phyloP scores from a whole-genome alignment of 1,140 invertebrate genomes.

The Trissolcus basalis region DNA sequence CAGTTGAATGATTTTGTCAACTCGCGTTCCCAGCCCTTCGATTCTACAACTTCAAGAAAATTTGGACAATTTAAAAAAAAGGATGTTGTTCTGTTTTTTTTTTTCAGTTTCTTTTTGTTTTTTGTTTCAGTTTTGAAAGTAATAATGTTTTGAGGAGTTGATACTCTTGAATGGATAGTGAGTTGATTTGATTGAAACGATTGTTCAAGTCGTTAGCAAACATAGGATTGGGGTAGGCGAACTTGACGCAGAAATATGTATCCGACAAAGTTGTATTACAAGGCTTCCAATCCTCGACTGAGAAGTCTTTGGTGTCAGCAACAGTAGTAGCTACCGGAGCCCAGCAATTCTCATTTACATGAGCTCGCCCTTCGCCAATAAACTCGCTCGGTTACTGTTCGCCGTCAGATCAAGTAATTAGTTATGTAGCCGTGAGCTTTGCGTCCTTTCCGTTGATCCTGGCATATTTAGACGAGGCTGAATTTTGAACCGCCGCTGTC shows the following conservation, averaged over 20 bases:
- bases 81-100: no score
- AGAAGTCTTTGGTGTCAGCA: slow-evolving; percentile 62
- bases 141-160: no score
- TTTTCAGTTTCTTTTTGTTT: no score
- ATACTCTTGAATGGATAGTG: not conserved
- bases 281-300: slow-evolving; percentile 48
- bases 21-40: no score
- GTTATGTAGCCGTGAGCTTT: slow-evolving; percentile 57
- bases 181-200: not conserved
- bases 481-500: slow-evolving; percentile 34
- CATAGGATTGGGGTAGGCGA: slow-evolving; percentile 11
- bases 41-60: no score
- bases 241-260: slow-evolving; percentile 46
- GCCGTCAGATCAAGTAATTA: slow-evolving; percentile 55
- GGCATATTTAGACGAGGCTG: slow-evolving; percentile 30
- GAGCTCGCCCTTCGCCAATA: slow-evolving; percentile 50
- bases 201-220: slow-evolving; percentile 12
- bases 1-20: no score
- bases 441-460: slow-evolving; percentile 23
- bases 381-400: slow-evolving; percentile 49
- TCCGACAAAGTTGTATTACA: slow-evolving; percentile 49
- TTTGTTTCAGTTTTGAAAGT: no score
- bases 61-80: no score
- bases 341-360: slow-evolving; percentile 54
- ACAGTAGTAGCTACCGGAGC: slow-evolving; percentile 49